Evolutionary conservation across 1,140 invertebrate species (phyloP).

Genomic region (Harlomillsia oculata): DNA sequence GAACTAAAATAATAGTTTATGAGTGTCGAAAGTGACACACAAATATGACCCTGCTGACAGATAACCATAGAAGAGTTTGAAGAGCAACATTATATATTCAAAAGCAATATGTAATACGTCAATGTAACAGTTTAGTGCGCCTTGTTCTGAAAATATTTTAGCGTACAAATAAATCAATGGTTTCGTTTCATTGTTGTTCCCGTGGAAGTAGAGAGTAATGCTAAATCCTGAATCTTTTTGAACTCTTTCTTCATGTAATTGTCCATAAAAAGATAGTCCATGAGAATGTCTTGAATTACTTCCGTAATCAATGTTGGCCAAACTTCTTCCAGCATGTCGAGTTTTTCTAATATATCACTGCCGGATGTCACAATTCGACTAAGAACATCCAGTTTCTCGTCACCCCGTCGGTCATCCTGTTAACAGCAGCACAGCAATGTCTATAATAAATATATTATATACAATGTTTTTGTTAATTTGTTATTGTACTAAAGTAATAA

Average conservation of each 20-base stretch:
- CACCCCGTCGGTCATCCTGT: conserved; percentile 45
- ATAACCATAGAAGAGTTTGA: too few species aligned
- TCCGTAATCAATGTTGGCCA: conserved; percentile 65
- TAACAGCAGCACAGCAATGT: neutral
- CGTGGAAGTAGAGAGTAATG: too few species aligned
- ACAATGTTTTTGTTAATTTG: neutral
- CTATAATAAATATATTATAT: neutral
- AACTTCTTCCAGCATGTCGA: conserved; percentile 57
- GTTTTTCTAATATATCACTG: conserved; percentile 60
- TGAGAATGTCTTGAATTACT: conserved; percentile 60
- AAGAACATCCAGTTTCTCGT: too few species aligned
- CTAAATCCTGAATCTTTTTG: conserved; percentile 21
- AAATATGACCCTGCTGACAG: too few species aligned
- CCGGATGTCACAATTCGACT: conserved; percentile 63
- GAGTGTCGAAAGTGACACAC: too few species aligned
- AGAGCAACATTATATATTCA: too few species aligned
- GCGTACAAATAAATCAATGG: too few species aligned
- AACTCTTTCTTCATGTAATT: conserved; percentile 56
- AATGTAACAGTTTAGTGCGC: too few species aligned
- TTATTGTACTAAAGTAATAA: neutral
- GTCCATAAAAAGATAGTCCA: conserved; percentile 65
- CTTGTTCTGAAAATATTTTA: too few species aligned
- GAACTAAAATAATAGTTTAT: too few species aligned
- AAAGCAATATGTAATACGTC: too few species aligned
- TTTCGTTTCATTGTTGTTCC: neutral